Evolutionary conservation across 2,113 vertebrate genomes (phyloP), one percentile per base, ranked within the genome.

Genomic region (Tetraodon nigroviridis): DNA sequence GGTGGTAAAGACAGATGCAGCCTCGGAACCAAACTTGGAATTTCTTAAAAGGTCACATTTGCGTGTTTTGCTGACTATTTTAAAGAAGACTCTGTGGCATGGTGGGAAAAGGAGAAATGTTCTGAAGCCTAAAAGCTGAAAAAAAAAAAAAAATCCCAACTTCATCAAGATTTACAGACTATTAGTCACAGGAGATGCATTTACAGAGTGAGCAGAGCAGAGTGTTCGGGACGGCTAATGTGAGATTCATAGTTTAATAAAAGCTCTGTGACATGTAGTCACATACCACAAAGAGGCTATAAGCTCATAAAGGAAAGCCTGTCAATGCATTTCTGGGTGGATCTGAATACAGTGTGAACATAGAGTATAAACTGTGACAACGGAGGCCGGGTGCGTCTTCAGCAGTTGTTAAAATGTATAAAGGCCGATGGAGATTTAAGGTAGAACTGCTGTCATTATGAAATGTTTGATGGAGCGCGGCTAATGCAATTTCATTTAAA

Each of bases 401-500:
- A 61, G 5, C 70, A 56, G 46, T 49, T 69, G 70, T 73, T 73
- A 55, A 64, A 74, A 55, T 12, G 41, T 64, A 41, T 57, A 79
- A 72, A 75, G 55, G 72, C 59, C 66, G 16, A 13, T 2, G 0
- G 58, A 75, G 72, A 68, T 78, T 83, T 70, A 80, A 67, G 69
- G 61, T 64, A 21, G 58, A 67, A 22, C 21, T 41, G 70, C 76
- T 81, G 82, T 83, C 84, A 76, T 81, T 74, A 72, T 62, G 73
- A 79, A 76, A 62, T 59, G 59, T 71, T 75, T 81, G 73, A 86
- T 72, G 67, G 75, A 80, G 77, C 52, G 71, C 53, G 65, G 67
- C 63, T 75, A 82, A 86, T 63, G 62, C 70, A 65, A 65, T 73
- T 69, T 83, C 75, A 78, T 79, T 81, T 73, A 75, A 80, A 82